Evolutionary conservation across 1,140 invertebrate genomes (phyloP).

Genomic region (Homarus americanus): DNA sequence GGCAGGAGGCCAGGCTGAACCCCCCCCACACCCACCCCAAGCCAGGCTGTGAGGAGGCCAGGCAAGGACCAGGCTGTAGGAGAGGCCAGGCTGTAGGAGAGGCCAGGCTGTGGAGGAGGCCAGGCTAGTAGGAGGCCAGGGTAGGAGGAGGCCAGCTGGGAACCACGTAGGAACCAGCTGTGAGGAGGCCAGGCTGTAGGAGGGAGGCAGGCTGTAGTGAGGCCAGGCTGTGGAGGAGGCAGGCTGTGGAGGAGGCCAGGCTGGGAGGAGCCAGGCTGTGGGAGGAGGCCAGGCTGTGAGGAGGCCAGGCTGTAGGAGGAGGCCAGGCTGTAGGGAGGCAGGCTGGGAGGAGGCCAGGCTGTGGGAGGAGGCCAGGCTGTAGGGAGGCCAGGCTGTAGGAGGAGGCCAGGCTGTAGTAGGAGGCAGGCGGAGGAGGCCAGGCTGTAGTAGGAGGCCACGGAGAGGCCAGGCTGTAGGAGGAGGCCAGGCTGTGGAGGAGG

Average conservation of each 20-base stretch:
- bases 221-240: not conserved
- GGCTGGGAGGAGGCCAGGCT: conserved; percentile 10
- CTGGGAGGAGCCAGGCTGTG: too few species aligned
- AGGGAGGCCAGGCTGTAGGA: not conserved
- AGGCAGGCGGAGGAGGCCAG: not conserved
- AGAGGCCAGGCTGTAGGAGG: too few species aligned
- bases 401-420: conserved; percentile 35
- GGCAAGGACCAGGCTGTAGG: not conserved
- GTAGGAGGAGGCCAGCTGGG: too few species aligned
- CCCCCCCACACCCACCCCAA: too few species aligned
- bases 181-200: not conserved
- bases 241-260: not conserved
- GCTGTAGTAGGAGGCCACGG: not conserved
- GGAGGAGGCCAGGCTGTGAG: not conserved
- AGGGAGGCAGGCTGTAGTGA: not conserved
- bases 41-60: not conserved
- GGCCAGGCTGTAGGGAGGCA: conserved; percentile 24
- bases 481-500: too few species aligned
- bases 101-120: too few species aligned
- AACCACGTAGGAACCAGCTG: not conserved
- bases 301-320: not conserved
- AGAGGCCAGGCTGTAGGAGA: too few species aligned
- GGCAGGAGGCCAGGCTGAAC: too few species aligned
- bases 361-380: not conserved
- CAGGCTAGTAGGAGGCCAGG: too few species aligned